These are phyloP conservation scores for Polyergus mexicanus DNA, from an alignment of 1,140 invertebrate species.

Conservation along the genomic window DNA sequence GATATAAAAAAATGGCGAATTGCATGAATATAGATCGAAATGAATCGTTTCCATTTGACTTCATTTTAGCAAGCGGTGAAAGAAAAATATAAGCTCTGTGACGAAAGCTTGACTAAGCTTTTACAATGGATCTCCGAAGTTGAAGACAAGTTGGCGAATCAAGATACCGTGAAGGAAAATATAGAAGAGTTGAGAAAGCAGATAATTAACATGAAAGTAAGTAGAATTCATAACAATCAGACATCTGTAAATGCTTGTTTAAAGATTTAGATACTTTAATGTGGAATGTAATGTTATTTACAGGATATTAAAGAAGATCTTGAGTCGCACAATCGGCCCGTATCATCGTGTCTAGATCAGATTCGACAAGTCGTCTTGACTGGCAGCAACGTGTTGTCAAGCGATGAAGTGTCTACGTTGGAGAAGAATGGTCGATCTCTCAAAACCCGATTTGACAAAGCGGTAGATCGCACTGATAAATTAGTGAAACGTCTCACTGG, in stretches of 20 bases:
- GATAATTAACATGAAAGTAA: conserved; percentile 94
- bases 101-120: conserved; percentile 93
- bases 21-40: conserved; percentile 40
- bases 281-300: conserved; percentile 44
- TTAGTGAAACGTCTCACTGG: conserved; percentile 92
- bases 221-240: neutral
- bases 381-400: conserved; percentile 95
- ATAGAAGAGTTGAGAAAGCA: conserved; percentile 95
- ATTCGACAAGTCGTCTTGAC: conserved; percentile 96
- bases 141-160: conserved; percentile 94
- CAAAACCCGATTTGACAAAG: conserved; percentile 94
- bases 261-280: neutral
- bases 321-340: conserved; percentile 94
- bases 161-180: conserved; percentile 95
- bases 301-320: conserved; percentile 97
- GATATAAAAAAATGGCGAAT: conserved; percentile 15
- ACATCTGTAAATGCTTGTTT: neutral
- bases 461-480: conserved; percentile 92
- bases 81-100: conserved; percentile 96
- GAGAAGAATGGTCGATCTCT: conserved; percentile 94
- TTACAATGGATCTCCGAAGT: conserved; percentile 95
- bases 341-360: conserved; percentile 96
- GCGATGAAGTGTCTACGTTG: conserved; percentile 94
- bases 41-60: conserved; percentile 58
- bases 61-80: conserved; percentile 94